Conservation (phyloP, 2,113 vertebrate genomes). For the Percina caprodes region DNA sequence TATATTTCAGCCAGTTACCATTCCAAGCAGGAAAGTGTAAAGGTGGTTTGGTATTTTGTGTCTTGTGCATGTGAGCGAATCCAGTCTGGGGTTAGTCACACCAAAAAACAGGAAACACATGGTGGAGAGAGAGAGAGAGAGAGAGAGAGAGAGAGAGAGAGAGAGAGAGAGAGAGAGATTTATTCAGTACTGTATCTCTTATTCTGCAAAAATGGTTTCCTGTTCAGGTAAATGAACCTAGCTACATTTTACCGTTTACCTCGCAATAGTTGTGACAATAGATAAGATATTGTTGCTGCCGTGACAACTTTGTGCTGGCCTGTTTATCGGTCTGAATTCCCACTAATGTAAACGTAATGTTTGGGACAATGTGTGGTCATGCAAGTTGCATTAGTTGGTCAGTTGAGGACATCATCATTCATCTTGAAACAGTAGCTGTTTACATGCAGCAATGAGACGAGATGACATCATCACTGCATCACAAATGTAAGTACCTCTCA, state of each 20-base stretch:
- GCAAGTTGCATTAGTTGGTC: not conserved
- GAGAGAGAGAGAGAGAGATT: not conserved
- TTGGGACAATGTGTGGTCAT: slow-evolving; percentile 3
- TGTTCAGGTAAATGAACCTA: not conserved
- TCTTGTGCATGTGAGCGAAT: slow-evolving; percentile 21
- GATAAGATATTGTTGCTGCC: not conserved
- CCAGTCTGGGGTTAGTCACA: slow-evolving; percentile 33
- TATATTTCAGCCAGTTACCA: slow-evolving; percentile 40
- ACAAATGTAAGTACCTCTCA: not conserved
- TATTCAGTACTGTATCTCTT: not conserved
- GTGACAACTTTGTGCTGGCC: not conserved
- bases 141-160: too few species aligned
- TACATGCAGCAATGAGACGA: not conserved
- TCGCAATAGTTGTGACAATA: not conserved
- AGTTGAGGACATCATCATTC: not conserved
- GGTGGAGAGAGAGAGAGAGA: not conserved
- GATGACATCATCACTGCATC: not conserved
- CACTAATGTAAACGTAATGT: not conserved
- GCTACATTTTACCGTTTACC: too few species aligned
- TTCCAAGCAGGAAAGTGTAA: slow-evolving; percentile 43
- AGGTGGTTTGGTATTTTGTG: slow-evolving; percentile 28
- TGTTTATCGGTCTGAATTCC: not conserved
- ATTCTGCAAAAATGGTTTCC: too few species aligned
- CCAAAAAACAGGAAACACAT: slow-evolving; percentile 72
- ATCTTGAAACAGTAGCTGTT: not conserved